These are phyloP conservation scores for Wasmannia auropunctata DNA, from an alignment of 1,140 invertebrate genomes.

Conservation along the genomic window DNA sequence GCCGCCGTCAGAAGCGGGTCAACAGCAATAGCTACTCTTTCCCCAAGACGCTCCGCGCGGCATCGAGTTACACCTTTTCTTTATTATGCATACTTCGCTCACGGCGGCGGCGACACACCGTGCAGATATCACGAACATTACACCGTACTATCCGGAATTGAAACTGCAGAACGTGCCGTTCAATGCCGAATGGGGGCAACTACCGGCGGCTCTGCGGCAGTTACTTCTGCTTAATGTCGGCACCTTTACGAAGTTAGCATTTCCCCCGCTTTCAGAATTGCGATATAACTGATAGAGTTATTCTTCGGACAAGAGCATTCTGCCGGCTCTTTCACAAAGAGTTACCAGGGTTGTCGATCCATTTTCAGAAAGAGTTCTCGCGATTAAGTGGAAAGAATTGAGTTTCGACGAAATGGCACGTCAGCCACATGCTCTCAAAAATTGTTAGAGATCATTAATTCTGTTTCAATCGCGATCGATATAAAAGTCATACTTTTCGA, in stretches of 20 bases:
- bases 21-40: conserved; percentile 13
- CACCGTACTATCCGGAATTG: conserved; percentile 8
- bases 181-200: conserved; percentile 13
- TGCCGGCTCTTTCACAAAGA: background rate
- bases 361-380: background rate
- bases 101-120: background rate
- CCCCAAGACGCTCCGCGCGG: conserved; percentile 1
- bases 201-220: background rate
- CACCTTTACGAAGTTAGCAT: background rate
- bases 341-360: background rate
- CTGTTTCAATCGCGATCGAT: background rate
- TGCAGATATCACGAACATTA: conserved; percentile 24
- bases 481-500: background rate
- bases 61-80: conserved; percentile 17
- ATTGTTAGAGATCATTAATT: background rate
- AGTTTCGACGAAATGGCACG: background rate
- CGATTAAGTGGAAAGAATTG: background rate
- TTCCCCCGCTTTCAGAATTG: conserved; percentile 1
- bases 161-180: conserved; percentile 2
- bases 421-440: background rate
- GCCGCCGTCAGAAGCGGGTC: background rate
- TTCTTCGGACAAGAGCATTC: background rate
- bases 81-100: conserved; percentile 24
- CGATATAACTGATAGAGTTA: conserved; percentile 3
- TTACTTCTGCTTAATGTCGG: background rate